Conservation (phyloP, 2,113 vertebrate species). For the Pampusana beccarii region DNA sequence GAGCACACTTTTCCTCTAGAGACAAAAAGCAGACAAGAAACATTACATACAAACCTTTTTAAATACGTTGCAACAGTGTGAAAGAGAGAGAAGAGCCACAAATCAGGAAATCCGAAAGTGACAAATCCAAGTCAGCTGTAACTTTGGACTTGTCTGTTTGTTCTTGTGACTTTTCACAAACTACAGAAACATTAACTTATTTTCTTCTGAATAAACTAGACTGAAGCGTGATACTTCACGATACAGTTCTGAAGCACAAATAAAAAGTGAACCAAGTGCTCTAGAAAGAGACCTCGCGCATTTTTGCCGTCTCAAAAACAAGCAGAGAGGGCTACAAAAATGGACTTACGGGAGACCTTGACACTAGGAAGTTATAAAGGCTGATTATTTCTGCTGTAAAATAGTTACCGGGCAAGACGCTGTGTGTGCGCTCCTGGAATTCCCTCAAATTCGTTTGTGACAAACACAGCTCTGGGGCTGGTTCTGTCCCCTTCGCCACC, state of each 20-base stretch:
- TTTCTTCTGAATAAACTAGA: conserved; percentile 7
- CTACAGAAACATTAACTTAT: neutral
- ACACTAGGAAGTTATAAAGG: conserved; percentile 7
- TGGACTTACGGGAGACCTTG: neutral
- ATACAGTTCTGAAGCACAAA: conserved; percentile 54
- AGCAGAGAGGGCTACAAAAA: neutral
- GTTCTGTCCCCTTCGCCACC: neutral
- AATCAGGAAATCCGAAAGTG: conserved; percentile 53
- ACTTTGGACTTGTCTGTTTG: conserved; percentile 36
- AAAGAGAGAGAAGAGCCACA: conserved; percentile 63
- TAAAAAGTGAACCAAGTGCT: conserved; percentile 56
- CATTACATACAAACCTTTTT: conserved; percentile 60
- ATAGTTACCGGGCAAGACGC: neutral
- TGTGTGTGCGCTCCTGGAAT: neutral
- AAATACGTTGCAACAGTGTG: conserved; percentile 68
- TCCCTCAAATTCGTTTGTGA: neutral
- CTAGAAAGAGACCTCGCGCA: conserved; percentile 27
- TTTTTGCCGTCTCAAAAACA: neutral
- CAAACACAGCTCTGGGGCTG: accelerated
- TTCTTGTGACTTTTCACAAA: conserved; percentile 27
- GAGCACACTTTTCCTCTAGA: conserved; percentile 56
- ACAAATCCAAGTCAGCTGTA: conserved; percentile 31
- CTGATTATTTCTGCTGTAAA: neutral
- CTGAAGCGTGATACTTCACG: conserved; percentile 21
- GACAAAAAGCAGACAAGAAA: conserved; percentile 69